Percentiles rank a stretch among this genome's conserved stretches.
These are phyloP conservation scores for Atherinomorus stipes DNA, from an alignment of 2,113 vertebrate species.

Conservation along the genomic window DNA sequence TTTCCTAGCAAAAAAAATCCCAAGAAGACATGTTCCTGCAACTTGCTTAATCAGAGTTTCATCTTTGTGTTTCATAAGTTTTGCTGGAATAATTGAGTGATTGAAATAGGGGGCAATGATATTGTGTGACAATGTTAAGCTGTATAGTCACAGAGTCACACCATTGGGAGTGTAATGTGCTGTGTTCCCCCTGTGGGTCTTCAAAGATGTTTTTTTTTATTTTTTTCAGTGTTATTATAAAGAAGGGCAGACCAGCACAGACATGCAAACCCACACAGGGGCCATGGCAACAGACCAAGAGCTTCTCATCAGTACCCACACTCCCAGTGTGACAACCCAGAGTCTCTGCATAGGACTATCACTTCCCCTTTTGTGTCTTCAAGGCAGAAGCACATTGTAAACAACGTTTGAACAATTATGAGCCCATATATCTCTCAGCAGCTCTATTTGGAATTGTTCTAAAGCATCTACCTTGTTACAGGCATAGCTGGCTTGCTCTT, in stretches of 20 bases:
- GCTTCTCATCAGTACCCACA: slow-evolving; percentile 71
- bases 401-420: slow-evolving; percentile 74
- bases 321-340: slow-evolving; percentile 57
- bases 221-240: slow-evolving; percentile 72
- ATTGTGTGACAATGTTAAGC: slow-evolving; percentile 42
- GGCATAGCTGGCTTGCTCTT: slow-evolving; percentile 33
- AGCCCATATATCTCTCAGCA: slow-evolving; percentile 54
- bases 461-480: slow-evolving; percentile 55
- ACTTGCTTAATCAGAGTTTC: neutral
- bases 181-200: slow-evolving; percentile 56
- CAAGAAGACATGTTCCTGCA: slow-evolving; percentile 14
- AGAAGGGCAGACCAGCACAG: slow-evolving; percentile 54
- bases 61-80: slow-evolving; percentile 15
- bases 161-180: slow-evolving; percentile 38
- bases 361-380: slow-evolving; percentile 70
- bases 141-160: slow-evolving; percentile 50
- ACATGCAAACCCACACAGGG: slow-evolving; percentile 70
- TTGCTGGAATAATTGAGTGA: no score
- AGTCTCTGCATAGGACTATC: slow-evolving; percentile 63
- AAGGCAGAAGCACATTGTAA: slow-evolving; percentile 67
- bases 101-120: no score
- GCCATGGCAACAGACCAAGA: slow-evolving; percentile 72
- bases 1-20: neutral
- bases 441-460: slow-evolving; percentile 48
- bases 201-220: slow-evolving; percentile 35